Conservation (phyloP, 2,888 invertebrate species). For the Anorthoa munda region DNA sequence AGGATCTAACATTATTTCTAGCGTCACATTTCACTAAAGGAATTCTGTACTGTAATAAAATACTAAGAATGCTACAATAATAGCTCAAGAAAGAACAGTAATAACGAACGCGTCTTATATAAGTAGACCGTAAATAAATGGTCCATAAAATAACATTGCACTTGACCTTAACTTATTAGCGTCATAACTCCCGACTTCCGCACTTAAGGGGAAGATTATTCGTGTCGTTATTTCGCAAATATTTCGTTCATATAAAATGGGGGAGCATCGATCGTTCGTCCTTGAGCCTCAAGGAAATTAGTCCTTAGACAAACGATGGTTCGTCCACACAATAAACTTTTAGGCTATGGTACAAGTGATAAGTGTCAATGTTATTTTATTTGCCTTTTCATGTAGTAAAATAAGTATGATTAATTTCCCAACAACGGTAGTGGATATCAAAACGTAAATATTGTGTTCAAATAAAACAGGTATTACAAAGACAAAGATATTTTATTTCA, state of each 20-base stretch:
- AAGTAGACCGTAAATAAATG: neutral
- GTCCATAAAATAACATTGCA: neutral
- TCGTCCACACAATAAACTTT: conserved; percentile 67
- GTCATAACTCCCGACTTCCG: conserved; percentile 21
- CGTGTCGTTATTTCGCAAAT: conserved; percentile 37
- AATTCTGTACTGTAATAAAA: conserved; percentile 1
- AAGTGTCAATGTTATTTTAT: neutral
- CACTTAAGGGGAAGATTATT: conserved; percentile 33
- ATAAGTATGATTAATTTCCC: no score
- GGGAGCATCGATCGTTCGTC: conserved; percentile 71
- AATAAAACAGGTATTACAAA: no score
- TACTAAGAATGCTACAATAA: neutral
- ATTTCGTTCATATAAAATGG: conserved; percentile 58
- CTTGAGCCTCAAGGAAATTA: conserved; percentile 72
- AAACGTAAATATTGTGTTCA: no score
- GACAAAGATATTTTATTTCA: no score
- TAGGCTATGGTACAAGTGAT: conserved; percentile 33
- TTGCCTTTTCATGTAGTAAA: no score
- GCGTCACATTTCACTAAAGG: neutral
- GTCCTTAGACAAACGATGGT: conserved; percentile 70
- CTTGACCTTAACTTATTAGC: conserved; percentile 26
- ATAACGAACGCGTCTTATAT: neutral
- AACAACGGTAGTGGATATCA: no score
- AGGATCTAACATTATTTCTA: conserved; percentile 1
- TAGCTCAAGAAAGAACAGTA: neutral